Evolutionary conservation across 2,797 vertebrate genomes (phyloP).

Genomic region (Amblyopsis hoosieri): DNA sequence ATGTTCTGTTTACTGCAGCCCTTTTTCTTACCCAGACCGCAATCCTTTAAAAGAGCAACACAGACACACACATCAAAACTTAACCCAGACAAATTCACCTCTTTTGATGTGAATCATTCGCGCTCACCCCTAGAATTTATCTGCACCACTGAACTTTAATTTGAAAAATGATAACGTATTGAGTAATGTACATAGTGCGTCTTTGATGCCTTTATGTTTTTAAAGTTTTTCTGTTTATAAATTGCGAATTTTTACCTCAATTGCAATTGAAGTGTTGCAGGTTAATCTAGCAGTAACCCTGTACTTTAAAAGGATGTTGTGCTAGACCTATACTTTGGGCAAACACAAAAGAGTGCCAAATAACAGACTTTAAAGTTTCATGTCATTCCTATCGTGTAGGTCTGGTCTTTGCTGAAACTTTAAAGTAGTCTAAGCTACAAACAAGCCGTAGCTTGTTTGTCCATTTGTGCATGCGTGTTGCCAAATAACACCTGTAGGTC

Average conservation of each 20-base stretch:
- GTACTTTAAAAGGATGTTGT: conserved; percentile 54
- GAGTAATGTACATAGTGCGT: conserved; percentile 39
- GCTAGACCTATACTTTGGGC: conserved; percentile 63
- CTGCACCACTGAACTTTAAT: conserved; percentile 57
- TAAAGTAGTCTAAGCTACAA: conserved; percentile 14
- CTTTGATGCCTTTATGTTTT: conserved; percentile 32
- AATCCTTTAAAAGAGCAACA: conserved; percentile 71
- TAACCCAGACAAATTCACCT: conserved; percentile 58
- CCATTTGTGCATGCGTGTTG: conserved; percentile 39
- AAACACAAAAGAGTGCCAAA: conserved; percentile 60
- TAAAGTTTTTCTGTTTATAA: conserved; percentile 44
- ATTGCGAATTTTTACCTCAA: conserved; percentile 54
- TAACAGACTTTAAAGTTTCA: conserved; percentile 57
- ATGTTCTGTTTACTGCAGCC: conserved; percentile 75
- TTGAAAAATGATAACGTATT: conserved; percentile 62
- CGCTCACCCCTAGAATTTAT: conserved; percentile 48
- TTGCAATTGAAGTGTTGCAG: conserved; percentile 46
- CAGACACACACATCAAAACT: conserved; percentile 71
- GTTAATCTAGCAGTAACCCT: conserved; percentile 48
- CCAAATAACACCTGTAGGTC: too few species aligned
- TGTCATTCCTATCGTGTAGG: background rate
- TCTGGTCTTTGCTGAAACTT: too few species aligned
- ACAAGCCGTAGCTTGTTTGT: conserved; percentile 53
- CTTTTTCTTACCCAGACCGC: conserved; percentile 66
- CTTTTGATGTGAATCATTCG: conserved; percentile 67